These are phyloP conservation scores for Caenorhabditis wallacei DNA, from an alignment of 2,888 invertebrate species.

Conservation along the genomic window DNA sequence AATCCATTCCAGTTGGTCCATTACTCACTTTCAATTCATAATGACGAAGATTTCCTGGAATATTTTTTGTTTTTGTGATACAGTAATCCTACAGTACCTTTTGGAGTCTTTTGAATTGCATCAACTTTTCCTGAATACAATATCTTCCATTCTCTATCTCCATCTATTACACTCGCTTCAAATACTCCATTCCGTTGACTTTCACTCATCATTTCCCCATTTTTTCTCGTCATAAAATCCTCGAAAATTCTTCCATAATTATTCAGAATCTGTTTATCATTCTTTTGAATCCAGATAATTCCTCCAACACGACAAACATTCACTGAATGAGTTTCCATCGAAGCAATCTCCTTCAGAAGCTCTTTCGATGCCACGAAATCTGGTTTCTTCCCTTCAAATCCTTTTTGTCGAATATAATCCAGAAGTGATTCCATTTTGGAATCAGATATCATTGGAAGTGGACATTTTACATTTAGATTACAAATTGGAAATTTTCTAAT, in stretches of 20 bases:
- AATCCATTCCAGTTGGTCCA: not conserved
- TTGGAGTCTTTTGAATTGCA: not conserved
- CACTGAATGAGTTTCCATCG: not conserved
- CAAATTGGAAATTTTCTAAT: slow-evolving; percentile 10
- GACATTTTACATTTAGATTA: slow-evolving; percentile 8
- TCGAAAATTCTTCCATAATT: not conserved
- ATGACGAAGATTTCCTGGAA: slow-evolving; percentile 1
- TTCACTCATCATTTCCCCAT: not conserved
- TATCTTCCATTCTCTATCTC: not conserved
- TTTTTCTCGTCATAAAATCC: slow-evolving; percentile 15
- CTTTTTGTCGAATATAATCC: slow-evolving; percentile 7
- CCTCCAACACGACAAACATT: slow-evolving; percentile 4
- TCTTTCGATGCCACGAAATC: slow-evolving; percentile 12
- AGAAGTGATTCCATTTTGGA: slow-evolving; percentile 14
- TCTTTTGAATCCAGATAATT: slow-evolving; percentile 4
- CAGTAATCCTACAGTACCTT: slow-evolving; percentile 6
- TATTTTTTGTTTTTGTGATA: not conserved
- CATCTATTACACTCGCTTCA: not conserved
- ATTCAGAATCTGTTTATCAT: not conserved
- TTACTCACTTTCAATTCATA: slow-evolving; percentile 12
- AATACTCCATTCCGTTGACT: not conserved
- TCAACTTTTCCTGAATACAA: slow-evolving; percentile 19
- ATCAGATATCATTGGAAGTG: not conserved
- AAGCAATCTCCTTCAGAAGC: slow-evolving; percentile 4
- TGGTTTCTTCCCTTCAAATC: not conserved